Percentiles rank a stretch among this genome's conserved stretches.
phyloP scores from a whole-genome alignment of 92 coral and sea anemone species.

The Palythoa caribaeorum region DNA sequence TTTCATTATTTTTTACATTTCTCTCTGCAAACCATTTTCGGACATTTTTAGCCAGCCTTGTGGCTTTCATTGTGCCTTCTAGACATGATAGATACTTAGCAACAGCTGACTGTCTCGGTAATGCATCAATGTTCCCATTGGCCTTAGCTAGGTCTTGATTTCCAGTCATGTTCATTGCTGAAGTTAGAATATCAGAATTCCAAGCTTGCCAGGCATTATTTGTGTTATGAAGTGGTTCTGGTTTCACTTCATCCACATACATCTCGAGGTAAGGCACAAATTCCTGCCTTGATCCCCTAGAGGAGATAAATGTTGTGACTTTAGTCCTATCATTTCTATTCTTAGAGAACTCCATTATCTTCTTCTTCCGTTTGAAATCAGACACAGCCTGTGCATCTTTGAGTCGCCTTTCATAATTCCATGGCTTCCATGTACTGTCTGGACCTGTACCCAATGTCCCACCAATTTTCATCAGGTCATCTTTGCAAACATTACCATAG shows the following conservation, averaged over 20 bases:
- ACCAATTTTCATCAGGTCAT: constrained; percentile 23
- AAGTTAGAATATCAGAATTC: background rate
- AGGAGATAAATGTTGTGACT: constrained; percentile 18
- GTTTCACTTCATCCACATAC: background rate
- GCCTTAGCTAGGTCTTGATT: background rate
- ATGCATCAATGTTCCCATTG: background rate
- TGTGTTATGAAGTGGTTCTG: constrained; percentile 9
- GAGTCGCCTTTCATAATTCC: constrained; percentile 18
- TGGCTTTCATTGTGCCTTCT: constrained; percentile 42
- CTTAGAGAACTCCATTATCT: background rate
- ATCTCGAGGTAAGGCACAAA: background rate
- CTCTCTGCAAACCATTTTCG: constrained; percentile 49
- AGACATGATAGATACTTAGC: constrained; percentile 30
- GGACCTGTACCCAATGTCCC: constrained; percentile 17
- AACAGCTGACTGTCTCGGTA: constrained; percentile 25
- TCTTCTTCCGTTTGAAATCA: background rate
- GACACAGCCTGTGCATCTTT: constrained; percentile 31
- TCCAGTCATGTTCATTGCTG: constrained; percentile 25
- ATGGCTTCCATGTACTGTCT: constrained; percentile 32
- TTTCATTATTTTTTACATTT: constrained; percentile 2
- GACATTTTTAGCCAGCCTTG: constrained; percentile 47
- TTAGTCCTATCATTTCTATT: constrained; percentile 9
- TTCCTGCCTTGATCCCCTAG: background rate
- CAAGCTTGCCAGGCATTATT: constrained; percentile 1
- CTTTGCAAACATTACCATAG: constrained; percentile 33